Conservation (phyloP, 2,888 invertebrate species). For the Arenicola marina region DNA sequence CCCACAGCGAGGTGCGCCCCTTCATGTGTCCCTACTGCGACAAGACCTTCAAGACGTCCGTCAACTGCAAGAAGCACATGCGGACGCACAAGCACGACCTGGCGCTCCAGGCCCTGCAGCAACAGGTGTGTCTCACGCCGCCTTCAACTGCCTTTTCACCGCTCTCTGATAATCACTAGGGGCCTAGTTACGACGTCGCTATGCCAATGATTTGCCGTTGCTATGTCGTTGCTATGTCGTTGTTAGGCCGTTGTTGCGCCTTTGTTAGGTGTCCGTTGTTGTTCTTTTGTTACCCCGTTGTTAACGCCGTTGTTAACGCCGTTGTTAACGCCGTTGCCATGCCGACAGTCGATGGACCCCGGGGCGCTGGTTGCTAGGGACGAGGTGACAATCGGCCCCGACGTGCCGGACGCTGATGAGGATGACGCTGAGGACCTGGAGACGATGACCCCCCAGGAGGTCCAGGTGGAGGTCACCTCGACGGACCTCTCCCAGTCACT, state of each 20-base stretch:
- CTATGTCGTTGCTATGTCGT: no score
- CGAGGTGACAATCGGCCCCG: not conserved
- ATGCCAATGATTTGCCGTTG: no score
- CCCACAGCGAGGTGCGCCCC: constrained; percentile 66
- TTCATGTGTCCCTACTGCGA: constrained; percentile 69
- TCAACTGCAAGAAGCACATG: constrained; percentile 72
- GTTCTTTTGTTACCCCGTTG: no score
- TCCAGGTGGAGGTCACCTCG: not conserved
- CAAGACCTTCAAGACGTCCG: constrained; percentile 67
- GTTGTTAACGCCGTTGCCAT: no score
- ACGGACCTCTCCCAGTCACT: not conserved
- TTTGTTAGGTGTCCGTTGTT: no score
- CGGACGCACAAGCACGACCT: constrained; percentile 67
- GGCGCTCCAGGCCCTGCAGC: constrained; percentile 56
- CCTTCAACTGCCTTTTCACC: no score
- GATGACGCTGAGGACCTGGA: not conserved
- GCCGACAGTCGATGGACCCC: no score
- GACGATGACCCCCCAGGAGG: not conserved
- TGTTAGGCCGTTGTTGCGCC: no score
- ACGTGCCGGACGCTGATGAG: not conserved
- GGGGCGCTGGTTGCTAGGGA: not conserved
- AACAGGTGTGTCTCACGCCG: no score
- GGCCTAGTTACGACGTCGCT: no score
- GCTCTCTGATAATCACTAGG: no score
- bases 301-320: no score